Evolutionary conservation across 2,797 vertebrate species (phyloP), one percentile per base, ranked within the genome.

Genomic region (Acipenser oxyrinchus): DNA sequence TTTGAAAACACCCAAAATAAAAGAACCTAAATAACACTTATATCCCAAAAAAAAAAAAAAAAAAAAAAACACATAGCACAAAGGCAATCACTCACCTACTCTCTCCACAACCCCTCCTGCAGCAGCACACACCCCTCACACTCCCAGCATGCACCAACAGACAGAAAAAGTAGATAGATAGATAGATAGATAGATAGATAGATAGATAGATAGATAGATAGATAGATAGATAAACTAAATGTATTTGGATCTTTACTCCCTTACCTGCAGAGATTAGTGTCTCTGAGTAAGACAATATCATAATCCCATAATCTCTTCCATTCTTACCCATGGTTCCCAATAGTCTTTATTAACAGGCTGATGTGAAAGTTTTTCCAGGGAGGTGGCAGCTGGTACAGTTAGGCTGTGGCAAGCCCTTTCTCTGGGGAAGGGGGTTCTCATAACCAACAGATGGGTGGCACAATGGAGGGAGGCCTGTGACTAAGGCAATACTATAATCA

Each of bases 381-480:
- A 59, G 72, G 65, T 76, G 77, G 72, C 79, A 85, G 81, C 77
- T 85, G 81, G 78, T 72, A 70, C 55, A 71, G 68, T 77, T 71
- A 73, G 52, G 53, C 70, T 75, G 61, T 69, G 49, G 64, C 80
- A 37, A 62, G 59, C 57, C 65, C 69, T 73, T 69, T 71, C 76
- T 68, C 64, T 15, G 60, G 73, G 75, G 49, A 69, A 63, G 67
- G 65, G 11, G 64, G 66, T 72, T 64, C 68, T 75, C 60, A 71
- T 74, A 81, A 79, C 84, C 59, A 78, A 72, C 69, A 77, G 79
- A 82, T 79, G 76, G 78, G 70, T 74, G 69, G 71, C 72, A 73
- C 76, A 75, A 77, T 77, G 75, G 62, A 64, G 59, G 58, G 62
- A 67, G 53, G 50, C 61, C 68, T 66, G 61, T 53, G 60, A 62